phyloP scores from a whole-genome alignment of 2,888 invertebrate genomes.

The Limenitis arthemis region DNA sequence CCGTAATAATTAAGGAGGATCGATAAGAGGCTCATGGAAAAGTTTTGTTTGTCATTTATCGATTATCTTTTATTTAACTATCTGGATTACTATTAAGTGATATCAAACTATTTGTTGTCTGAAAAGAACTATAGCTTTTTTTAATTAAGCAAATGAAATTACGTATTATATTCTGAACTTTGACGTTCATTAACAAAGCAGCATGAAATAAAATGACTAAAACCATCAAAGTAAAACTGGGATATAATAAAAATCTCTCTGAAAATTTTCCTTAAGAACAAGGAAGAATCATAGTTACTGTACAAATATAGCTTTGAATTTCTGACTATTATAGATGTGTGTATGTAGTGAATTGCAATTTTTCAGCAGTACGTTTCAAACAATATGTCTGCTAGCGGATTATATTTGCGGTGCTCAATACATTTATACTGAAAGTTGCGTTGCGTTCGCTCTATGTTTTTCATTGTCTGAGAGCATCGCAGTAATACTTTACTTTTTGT shows the following conservation, averaged over 20 bases:
- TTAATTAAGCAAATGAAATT: conserved; percentile 68
- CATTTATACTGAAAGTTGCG: conserved; percentile 49
- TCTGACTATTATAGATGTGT: conserved; percentile 3
- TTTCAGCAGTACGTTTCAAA: conserved; percentile 51
- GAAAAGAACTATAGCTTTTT: conserved; percentile 42
- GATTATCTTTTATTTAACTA: neutral
- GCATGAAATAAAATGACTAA: conserved; percentile 54
- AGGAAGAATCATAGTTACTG: neutral
- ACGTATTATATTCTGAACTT: conserved; percentile 53
- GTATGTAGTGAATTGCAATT: conserved; percentile 40
- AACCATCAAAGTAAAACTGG: conserved; percentile 33
- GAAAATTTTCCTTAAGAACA: neutral
- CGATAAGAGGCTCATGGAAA: conserved; percentile 3
- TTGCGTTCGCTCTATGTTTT: conserved; percentile 50
- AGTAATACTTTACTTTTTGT: conserved; percentile 35
- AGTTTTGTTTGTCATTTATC: conserved; percentile 3
- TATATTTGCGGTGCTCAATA: conserved; percentile 50
- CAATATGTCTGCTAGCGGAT: conserved; percentile 53
- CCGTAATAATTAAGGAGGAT: conserved; percentile 40
- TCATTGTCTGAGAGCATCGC: conserved; percentile 57
- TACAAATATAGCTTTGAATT: conserved; percentile 3
- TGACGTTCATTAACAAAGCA: conserved; percentile 33
- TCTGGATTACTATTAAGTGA: neutral
- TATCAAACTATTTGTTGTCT: too few species aligned
- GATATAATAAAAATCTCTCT: neutral